These are phyloP conservation scores for Chloropsis hardwickii DNA, from an alignment of 2,113 vertebrate species.

Conservation along the genomic window DNA sequence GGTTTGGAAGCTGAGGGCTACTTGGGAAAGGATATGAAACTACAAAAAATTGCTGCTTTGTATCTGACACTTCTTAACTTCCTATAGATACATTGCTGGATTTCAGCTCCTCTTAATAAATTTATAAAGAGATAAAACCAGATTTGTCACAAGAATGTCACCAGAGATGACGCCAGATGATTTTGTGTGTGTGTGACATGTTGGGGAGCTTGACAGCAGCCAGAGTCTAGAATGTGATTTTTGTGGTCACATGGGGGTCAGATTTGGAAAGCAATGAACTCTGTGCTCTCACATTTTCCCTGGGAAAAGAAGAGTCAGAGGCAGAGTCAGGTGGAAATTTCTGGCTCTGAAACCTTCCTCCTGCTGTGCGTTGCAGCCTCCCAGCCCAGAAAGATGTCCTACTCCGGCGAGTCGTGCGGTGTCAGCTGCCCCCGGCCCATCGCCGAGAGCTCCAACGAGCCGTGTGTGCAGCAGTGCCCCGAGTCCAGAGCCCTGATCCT, in stretches of 20 bases:
- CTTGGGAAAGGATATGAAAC: background rate
- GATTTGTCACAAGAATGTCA: background rate
- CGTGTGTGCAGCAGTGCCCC: background rate
- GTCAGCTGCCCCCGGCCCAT: background rate
- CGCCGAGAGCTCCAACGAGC: background rate
- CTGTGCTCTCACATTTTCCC: background rate
- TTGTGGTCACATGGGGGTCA: background rate
- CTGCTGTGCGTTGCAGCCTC: background rate
- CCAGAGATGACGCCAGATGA: no score
- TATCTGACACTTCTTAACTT: background rate
- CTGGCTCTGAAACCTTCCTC: no score
- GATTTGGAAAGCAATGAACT: background rate
- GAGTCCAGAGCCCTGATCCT: background rate
- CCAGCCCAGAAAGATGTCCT: background rate
- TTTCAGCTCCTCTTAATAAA: background rate
- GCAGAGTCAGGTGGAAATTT: background rate
- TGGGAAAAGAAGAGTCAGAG: background rate
- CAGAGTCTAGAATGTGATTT: background rate
- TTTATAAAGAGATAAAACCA: background rate
- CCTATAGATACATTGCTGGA: background rate
- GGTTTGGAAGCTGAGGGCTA: background rate
- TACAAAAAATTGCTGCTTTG: background rate
- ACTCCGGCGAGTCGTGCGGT: background rate
- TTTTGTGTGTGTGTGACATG: background rate
- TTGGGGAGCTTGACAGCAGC: no score